phyloP scores from a whole-genome alignment of 2,113 vertebrate species.

The Carlito syrichta region DNA sequence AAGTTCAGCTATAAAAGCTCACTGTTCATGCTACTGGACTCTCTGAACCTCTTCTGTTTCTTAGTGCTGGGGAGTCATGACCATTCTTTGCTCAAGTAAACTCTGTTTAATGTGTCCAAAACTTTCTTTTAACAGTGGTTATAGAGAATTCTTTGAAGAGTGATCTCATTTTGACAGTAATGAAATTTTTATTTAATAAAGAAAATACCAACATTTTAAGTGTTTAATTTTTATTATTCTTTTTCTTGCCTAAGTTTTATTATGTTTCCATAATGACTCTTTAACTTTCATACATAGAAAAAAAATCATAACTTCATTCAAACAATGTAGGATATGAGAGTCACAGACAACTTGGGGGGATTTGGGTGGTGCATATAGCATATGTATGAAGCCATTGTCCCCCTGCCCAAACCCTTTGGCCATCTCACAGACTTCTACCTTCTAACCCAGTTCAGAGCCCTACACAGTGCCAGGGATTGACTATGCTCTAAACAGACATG shows the following conservation, averaged over 20 bases:
- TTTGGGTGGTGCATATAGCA: rapidly evolving
- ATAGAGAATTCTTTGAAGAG: neutral
- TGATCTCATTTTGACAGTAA: neutral
- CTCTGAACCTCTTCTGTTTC: neutral
- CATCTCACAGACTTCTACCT: neutral
- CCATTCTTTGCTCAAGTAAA: neutral
- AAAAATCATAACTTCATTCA: neutral
- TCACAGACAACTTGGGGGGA: neutral
- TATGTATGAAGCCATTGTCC: rapidly evolving
- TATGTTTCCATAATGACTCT: neutral
- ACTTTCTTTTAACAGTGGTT: neutral
- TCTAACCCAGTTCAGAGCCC: neutral
- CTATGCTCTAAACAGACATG: neutral
- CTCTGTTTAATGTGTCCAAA: neutral
- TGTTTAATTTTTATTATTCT: neutral
- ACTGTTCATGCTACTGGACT: neutral
- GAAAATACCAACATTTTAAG: neutral
- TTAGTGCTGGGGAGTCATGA: neutral
- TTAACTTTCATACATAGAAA: neutral
- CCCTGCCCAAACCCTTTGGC: rapidly evolving
- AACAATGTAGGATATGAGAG: neutral
- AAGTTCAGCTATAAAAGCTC: neutral
- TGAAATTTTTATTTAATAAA: neutral
- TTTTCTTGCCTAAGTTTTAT: neutral
- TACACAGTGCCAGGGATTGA: no score